Base-by-base conservation (phyloP, 2,888 invertebrate species). In the Eilema depressum region DNA sequence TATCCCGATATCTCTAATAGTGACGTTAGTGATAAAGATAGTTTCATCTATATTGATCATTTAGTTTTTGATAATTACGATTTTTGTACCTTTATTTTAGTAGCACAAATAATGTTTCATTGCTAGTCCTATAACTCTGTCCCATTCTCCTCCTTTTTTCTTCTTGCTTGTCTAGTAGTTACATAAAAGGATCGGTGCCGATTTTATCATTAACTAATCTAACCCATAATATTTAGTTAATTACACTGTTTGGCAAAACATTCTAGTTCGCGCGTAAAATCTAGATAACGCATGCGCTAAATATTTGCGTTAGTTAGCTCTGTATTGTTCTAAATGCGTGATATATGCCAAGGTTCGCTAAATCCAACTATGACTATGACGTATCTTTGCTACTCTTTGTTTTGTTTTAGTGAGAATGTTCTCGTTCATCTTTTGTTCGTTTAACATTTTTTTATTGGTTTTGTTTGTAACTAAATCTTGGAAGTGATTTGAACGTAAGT, bases 281-380 rank as follows among this genome's bases (percentile, higher is more conserved):
- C 57, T 37, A 53, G 64, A 66, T 26, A 26, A 37, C 59, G 11
- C 57, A 66, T 33, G 66, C 7, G 26, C 37, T 10, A 66, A 37
- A 25, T 66, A 59, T 59, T 59, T 11, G 25, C 25, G n/a, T 28
- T 59, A 30, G 53, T 56, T 14, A 30, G 30, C 25, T 30, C 23
- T 17, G n/a, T 20, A 66, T 47, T 41, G 60, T 67, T 60, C 17
- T 47, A 66, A 37, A 20, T 59, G 23, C 17, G 66, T 47, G 47
- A 47, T 67, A 17, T 67, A 47, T 60, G 60, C 59, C 67, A 67
- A 67, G 60, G 60, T 47, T 61, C 14, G 28, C n/a, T 66, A 66
- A 66, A 59, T 26, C 4, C 14, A 66, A 60, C n/a, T 12, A 53
- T 17, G 14, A n/a, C 10, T n/a, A 10, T 53, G 53, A 53, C 53